Base-by-base conservation (phyloP, 1,140 invertebrate genomes). In the Lepidurus packardi region DNA sequence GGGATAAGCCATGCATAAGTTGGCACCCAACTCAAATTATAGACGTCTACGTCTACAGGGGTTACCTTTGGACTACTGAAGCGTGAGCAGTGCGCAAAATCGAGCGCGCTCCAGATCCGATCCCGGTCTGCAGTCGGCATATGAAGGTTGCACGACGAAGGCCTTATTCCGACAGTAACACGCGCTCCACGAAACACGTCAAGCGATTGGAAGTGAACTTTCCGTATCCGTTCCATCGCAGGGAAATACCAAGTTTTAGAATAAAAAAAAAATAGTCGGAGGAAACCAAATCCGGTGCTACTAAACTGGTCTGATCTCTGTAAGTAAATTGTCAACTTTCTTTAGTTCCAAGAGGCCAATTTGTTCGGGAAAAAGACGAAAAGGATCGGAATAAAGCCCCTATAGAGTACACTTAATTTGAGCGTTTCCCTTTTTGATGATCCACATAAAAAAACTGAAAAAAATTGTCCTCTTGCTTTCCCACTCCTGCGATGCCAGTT, bases 121-220 rank as follows among this genome's bases (percentile, higher is more conserved):
- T 21, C 53, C 53, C 16, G 16, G 53, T 65, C 53, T 65, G 9
- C 21, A 65, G 53, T 65, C 53, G 21, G 21, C 53, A 65, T 65
- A 65, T 21, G 53, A 65, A 65, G 53, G 21, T 21, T 16, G 53
- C 53, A 65, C 53, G 53, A 21, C 53, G 53, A 65, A 65, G 53
- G 53, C 53, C 53, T 13, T 65, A 65, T 21, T 65, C 53, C 21
- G 53, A 65, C 53, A 65, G 53, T 65, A 65, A 65, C 53, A 65
- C 53, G 53, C 53, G 53, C 53, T 65, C 53, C 53, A 65, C 53
- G 53, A 9, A 9, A 21, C 53, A 13, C 16, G 13, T 65, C 53
- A 65, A 65, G 53, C 21, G 16, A 11, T 65, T 1, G 53, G 9
- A 11, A n/a, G 53, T 65, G 53, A n/a, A 13, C 4, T 21, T 65